Evolutionary conservation across 1,140 invertebrate species (phyloP).

Genomic region (Ceratina calcarata): DNA sequence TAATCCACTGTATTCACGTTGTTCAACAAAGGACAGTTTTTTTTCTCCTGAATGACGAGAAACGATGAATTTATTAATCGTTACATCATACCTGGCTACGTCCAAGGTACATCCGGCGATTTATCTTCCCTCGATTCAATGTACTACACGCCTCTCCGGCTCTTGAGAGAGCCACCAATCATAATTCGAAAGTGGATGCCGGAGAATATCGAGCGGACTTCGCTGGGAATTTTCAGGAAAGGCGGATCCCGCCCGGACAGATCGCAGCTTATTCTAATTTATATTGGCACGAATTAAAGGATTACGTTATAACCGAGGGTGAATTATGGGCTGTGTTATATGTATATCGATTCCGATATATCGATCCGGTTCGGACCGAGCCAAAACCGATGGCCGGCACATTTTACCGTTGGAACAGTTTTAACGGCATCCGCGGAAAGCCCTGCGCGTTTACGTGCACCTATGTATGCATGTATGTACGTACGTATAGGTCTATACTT

Average conservation of each 20-base stretch:
- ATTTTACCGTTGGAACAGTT: slow-evolving; percentile 22
- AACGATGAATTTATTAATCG: slow-evolving; percentile 40
- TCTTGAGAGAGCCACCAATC: slow-evolving; percentile 15
- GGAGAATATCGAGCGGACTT: slow-evolving; percentile 11
- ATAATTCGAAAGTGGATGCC: slow-evolving; percentile 16
- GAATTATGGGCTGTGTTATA: slow-evolving; percentile 56
- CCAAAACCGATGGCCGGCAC: slow-evolving; percentile 33
- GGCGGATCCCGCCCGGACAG: slow-evolving; percentile 45
- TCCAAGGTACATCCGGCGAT: not conserved
- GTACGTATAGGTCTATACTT: slow-evolving; percentile 18
- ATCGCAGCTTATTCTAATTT: slow-evolving; percentile 59
- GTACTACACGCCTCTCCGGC: slow-evolving; percentile 3
- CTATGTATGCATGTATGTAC: slow-evolving; percentile 8
- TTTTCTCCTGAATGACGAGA: not conserved
- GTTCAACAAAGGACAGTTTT: not conserved
- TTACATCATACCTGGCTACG: not conserved
- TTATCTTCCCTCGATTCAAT: slow-evolving; percentile 21
- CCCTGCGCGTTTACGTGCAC: not conserved
- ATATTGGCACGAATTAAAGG: slow-evolving; percentile 64
- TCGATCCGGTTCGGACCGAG: slow-evolving; percentile 37
- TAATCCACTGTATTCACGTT: not conserved
- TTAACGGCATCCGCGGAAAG: slow-evolving; percentile 15
- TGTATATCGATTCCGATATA: slow-evolving; percentile 52
- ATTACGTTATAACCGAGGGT: slow-evolving; percentile 60
- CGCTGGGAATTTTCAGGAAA: slow-evolving; percentile 21